Base-by-base conservation (phyloP, 2,797 vertebrate genomes). In the Peromyscus attwateri region DNA sequence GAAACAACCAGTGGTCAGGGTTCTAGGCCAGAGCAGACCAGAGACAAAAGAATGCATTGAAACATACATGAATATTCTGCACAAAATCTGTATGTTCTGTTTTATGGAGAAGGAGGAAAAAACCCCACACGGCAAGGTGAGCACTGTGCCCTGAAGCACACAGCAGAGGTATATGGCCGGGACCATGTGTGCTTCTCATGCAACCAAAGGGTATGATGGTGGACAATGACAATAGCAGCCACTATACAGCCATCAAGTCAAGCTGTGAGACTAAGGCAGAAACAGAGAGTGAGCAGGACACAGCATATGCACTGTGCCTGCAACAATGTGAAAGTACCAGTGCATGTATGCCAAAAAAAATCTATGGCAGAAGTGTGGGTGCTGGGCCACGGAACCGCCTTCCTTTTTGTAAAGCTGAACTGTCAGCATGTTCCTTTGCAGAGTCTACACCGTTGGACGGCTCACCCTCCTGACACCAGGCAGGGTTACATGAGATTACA, bases 371-470 rank as follows among this genome's bases (percentile, higher is more conserved):
- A 91, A 34, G 23, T 0, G 7, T 27, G 31, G n/a, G 66, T 13
- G 64, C 10, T 13, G 2, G 21, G 87, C 27, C 12, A 0, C 0
- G 1, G 13, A 2, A 49, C 46, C 23, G 7, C 66, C 60, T 43
- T 29, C 16, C 29, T 52, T 92, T 76, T 6, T 27, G 31, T 46
- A 95, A 92, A 89, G 37, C 66, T 79, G 16, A 49, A 17, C 81
- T n/a, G 37, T 11, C 25, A 75, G 64, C 3, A 0, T n/a, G 3
- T 70, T 88, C 49, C 37, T 76, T 83, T 19, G 62, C 52, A n/a
- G 31, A 7, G 19, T 49, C 57, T 31, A 10, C 49, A 76, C 37
- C 19, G 43, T 37, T 60, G 57, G 76, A 62, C 31, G 8, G 0
- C 0, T 82, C 10, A 11, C 19, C 34, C 23, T 87, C 37, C 68